A percentile compares a stretch with the other conserved stretches of the same genome.
phyloP scores from a whole-genome alignment of 2,797 vertebrate genomes.

The Pachyuromys duprasi region DNA sequence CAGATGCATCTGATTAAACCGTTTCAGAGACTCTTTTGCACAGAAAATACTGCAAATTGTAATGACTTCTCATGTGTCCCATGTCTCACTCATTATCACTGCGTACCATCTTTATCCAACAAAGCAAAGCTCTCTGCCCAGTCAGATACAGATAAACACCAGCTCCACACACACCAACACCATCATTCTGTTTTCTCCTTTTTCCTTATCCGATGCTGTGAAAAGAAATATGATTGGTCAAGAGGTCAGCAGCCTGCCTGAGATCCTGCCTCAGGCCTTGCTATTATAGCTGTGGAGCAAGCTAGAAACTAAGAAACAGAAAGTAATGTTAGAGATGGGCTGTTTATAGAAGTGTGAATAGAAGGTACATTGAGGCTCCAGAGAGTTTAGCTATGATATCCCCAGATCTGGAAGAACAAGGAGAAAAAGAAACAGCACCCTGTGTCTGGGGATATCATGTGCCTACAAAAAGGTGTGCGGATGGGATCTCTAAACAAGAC shows the following conservation, averaged over 20 bases:
- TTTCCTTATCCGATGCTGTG: too few relatives aligned
- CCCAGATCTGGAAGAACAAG: neutral
- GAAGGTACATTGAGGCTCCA: neutral
- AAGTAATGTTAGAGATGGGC: too few relatives aligned
- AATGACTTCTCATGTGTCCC: neutral
- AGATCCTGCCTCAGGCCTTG: neutral
- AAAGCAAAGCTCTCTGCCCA: neutral
- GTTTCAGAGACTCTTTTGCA: slow-evolving; percentile 33
- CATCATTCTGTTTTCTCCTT: too few relatives aligned
- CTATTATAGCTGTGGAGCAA: neutral
- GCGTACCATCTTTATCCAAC: neutral
- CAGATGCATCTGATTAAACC: slow-evolving; percentile 63
- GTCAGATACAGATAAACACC: neutral
- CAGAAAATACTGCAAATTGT: slow-evolving; percentile 39
- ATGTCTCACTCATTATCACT: neutral
- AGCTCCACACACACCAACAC: neutral
- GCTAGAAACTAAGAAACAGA: neutral
- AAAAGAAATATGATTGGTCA: neutral
- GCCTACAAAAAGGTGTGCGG: too few relatives aligned
- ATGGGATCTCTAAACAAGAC: neutral
- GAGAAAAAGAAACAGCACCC: neutral
- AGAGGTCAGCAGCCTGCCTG: neutral
- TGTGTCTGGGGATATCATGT: fast-evolving
- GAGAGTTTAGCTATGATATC: neutral
- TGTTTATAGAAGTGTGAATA: too few relatives aligned